These are phyloP conservation scores for Coturnix japonica DNA, from an alignment of 2,113 vertebrate genomes.

Conservation along the genomic window DNA sequence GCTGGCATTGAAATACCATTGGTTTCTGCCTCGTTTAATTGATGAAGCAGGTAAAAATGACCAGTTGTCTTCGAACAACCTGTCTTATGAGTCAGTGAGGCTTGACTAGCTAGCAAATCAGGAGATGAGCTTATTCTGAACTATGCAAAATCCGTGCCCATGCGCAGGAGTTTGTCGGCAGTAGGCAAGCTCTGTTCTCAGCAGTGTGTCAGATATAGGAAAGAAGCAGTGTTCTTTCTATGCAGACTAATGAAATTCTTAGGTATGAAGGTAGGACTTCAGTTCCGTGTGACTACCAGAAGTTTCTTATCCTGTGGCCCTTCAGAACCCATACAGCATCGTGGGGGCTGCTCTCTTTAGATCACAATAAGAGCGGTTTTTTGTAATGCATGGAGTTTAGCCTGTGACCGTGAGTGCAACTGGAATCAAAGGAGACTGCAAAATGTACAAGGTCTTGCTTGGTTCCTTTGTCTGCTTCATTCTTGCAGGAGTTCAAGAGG, in stretches of 20 bases:
- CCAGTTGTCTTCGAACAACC: neutral
- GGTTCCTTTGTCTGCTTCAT: neutral
- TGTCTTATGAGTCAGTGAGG: neutral
- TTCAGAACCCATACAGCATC: rapidly evolving
- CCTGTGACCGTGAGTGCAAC: neutral
- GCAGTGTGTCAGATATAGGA: neutral
- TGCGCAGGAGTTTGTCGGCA: neutral
- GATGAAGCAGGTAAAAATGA: neutral
- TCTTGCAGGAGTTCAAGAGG: conserved; percentile 17
- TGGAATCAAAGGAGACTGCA: neutral
- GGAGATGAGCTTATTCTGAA: neutral
- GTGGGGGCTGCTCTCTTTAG: neutral
- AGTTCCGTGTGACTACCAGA: neutral
- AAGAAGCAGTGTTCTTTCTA: neutral
- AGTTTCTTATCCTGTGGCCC: neutral
- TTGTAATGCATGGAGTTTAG: neutral
- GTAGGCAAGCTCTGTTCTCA: neutral
- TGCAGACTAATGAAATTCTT: neutral
- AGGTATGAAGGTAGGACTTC: neutral
- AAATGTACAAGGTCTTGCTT: neutral
- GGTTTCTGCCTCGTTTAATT: neutral
- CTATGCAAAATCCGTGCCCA: neutral
- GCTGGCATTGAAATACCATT: neutral
- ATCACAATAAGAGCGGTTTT: neutral
- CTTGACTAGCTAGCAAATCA: neutral